Conservation (phyloP, 2,888 invertebrate genomes). For the Galeopsomyia nigrocyanea region DNA sequence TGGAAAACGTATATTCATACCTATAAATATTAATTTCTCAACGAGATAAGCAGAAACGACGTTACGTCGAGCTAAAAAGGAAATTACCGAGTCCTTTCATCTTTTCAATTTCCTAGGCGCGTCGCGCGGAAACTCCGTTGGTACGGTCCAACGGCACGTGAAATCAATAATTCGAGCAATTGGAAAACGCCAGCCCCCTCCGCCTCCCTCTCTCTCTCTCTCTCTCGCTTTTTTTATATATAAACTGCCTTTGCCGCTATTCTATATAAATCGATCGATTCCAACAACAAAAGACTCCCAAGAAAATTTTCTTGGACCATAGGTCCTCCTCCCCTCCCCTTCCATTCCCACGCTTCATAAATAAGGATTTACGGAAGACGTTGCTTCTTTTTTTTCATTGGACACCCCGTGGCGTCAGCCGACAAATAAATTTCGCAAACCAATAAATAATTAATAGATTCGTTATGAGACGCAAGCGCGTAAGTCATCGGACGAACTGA, state of each 20-base stretch:
- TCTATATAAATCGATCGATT: constrained; percentile 29
- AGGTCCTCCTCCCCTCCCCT: not conserved
- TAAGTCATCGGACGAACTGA: constrained; percentile 58
- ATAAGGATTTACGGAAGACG: constrained; percentile 47
- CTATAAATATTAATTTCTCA: too few species aligned
- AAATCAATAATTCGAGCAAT: constrained; percentile 44
- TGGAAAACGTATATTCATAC: too few species aligned
- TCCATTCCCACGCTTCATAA: constrained; percentile 44
- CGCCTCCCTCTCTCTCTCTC: too few species aligned
- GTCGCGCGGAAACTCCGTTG: constrained; percentile 12
- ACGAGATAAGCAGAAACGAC: too few species aligned
- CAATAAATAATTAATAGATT: constrained; percentile 67
- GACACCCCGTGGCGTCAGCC: constrained; percentile 55
- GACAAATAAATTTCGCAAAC: constrained; percentile 61
- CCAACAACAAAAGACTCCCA: constrained; percentile 6
- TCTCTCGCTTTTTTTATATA: too few species aligned
- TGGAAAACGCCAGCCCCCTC: constrained; percentile 12
- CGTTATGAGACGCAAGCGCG: constrained; percentile 55
- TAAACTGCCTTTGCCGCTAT: not conserved
- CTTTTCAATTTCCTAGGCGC: constrained; percentile 7
- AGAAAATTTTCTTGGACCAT: constrained; percentile 25
- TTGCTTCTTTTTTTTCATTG: not conserved
- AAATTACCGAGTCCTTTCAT: not conserved
- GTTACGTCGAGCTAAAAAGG: too few species aligned
- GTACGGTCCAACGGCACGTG: constrained; percentile 26